phyloP scores from a whole-genome alignment of 2,797 vertebrate genomes.

The Esox masquinongy region DNA sequence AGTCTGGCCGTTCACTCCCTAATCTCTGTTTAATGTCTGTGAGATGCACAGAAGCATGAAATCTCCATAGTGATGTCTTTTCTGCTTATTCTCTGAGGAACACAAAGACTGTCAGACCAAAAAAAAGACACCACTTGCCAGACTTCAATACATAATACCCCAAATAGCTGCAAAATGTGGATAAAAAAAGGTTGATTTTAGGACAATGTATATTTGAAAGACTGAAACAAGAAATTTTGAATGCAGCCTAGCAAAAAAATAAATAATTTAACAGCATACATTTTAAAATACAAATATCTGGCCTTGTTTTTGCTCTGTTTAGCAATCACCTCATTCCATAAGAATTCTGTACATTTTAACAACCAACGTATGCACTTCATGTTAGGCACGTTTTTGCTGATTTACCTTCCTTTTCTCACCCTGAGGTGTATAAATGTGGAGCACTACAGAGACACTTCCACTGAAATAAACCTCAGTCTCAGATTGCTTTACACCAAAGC shows the following conservation, averaged over 20 bases:
- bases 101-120: not conserved
- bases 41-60: not conserved
- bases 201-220: conserved; percentile 45
- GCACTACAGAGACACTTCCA: not conserved
- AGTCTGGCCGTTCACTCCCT: conserved; percentile 3
- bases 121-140: not conserved
- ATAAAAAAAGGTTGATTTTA: conserved; percentile 33
- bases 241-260: not conserved
- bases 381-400: not conserved
- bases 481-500: not conserved
- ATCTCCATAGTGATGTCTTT: not conserved
- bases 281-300: not conserved
- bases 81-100: not conserved
- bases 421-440: not conserved
- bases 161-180: conserved; percentile 34
- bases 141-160: conserved; percentile 33
- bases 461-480: not conserved
- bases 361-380: too few relatives aligned
- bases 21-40: conserved; percentile 11
- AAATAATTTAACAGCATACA: not conserved
- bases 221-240: conserved; percentile 12
- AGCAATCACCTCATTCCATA: not conserved
- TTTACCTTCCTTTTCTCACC: not conserved
- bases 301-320: not conserved
- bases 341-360: not conserved